These are phyloP conservation scores for Urechis unicinctus DNA, from an alignment of 2,888 invertebrate species.

Conservation along the genomic window DNA sequence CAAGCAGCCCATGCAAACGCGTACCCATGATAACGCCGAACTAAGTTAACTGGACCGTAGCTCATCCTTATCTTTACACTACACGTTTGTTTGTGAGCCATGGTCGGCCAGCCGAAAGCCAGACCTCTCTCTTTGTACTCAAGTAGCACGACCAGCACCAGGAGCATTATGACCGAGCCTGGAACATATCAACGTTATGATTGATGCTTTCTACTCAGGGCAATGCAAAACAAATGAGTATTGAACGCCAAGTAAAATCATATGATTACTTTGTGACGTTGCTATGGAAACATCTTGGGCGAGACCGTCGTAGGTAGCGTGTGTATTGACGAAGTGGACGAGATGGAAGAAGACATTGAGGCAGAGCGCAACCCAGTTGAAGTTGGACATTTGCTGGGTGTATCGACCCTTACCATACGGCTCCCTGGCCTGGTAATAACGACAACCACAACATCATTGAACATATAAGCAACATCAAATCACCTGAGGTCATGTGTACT, in stretches of 20 bases:
- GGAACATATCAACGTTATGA: neutral
- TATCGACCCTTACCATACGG: neutral
- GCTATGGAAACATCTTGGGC: slow-evolving; percentile 15
- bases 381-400: neutral
- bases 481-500: too few species aligned
- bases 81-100: neutral
- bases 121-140: slow-evolving; percentile 23
- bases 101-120: slow-evolving; percentile 21
- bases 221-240: neutral
- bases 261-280: neutral
- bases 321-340: slow-evolving; percentile 23
- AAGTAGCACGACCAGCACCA: slow-evolving; percentile 21
- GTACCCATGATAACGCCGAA: slow-evolving; percentile 23
- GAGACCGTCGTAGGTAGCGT: slow-evolving; percentile 22
- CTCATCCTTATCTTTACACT: slow-evolving; percentile 2
- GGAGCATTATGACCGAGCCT: slow-evolving; percentile 22
- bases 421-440: neutral
- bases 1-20: slow-evolving; percentile 21
- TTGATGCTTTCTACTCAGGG: too few species aligned
- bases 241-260: neutral
- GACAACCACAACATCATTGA: neutral
- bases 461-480: too few species aligned
- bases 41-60: slow-evolving; percentile 15
- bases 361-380: neutral
- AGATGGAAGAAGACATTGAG: slow-evolving; percentile 22